A percentile compares a stretch with the other conserved stretches of the same genome.
Conservation (phyloP, 2,888 invertebrate genomes). For the Acholoe squamosa region DNA sequence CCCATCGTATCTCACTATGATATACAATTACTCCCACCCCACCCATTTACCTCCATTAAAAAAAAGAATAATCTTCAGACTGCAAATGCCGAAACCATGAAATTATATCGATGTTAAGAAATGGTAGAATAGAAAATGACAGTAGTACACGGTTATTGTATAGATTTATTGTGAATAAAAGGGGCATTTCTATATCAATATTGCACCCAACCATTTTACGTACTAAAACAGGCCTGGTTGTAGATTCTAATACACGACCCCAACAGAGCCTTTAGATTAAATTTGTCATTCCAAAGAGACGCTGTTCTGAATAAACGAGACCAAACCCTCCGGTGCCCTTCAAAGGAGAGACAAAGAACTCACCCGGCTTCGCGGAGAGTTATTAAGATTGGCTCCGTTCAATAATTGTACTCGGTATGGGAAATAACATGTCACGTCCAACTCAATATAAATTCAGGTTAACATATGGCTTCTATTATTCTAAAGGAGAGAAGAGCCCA, state of each 20-base stretch:
- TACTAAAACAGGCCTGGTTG: neutral
- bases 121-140: constrained; percentile 35
- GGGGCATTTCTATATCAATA: neutral
- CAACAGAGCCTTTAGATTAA: constrained; percentile 21
- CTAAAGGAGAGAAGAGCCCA: neutral
- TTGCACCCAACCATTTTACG: neutral
- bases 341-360: neutral
- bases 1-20: neutral
- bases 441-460: constrained; percentile 14
- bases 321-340: neutral
- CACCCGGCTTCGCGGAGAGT: neutral
- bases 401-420: neutral
- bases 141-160: neutral
- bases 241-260: constrained; percentile 39
- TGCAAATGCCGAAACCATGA: constrained; percentile 13
- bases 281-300: neutral
- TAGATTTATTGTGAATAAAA: neutral
- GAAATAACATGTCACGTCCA: neutral
- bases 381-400: neutral
- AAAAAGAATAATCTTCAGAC: neutral
- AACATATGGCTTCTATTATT: constrained; percentile 9
- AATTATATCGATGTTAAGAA: neutral
- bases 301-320: neutral
- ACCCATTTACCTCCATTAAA: no score
- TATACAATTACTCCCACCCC: neutral